Percentiles rank a stretch among this genome's conserved stretches.
Evolutionary conservation across 37 sponge, comb jelly and placozoan species (phyloP).

Genomic region (Geodia barretti): DNA sequence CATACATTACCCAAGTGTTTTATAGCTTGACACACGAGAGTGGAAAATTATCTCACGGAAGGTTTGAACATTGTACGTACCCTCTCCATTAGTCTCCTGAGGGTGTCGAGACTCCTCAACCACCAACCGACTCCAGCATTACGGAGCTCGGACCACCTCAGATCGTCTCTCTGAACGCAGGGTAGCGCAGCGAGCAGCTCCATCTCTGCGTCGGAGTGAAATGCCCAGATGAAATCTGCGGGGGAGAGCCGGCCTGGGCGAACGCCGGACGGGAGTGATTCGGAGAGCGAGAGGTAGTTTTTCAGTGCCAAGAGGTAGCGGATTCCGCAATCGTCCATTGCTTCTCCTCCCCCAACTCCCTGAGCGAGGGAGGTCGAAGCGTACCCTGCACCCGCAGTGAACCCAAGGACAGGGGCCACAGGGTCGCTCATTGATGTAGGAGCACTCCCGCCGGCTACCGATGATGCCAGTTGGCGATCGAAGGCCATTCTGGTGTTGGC

Average conservation of each 20-base stretch:
- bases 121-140: slow-evolving; percentile 95
- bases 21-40: no score
- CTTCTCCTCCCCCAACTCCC: slow-evolving; percentile 71
- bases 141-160: slow-evolving; percentile 81
- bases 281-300: slow-evolving; percentile 48
- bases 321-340: slow-evolving; percentile 96
- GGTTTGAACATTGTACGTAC: no score
- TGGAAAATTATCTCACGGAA: no score
- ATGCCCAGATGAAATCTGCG: slow-evolving; percentile 91
- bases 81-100: slow-evolving; percentile 82
- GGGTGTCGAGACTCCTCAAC: slow-evolving; percentile 82
- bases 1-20: slow-evolving; percentile 1
- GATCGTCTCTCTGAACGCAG: slow-evolving; percentile 65
- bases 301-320: slow-evolving; percentile 82
- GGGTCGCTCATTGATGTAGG: background rate
- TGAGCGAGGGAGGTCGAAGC: slow-evolving; percentile 23
- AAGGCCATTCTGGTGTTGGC: slow-evolving; percentile 68
- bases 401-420: slow-evolving; percentile 7
- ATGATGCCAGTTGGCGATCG: slow-evolving; percentile 1
- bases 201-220: slow-evolving; percentile 89
- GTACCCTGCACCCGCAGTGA: slow-evolving; percentile 62
- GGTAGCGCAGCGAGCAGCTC: slow-evolving; percentile 87
- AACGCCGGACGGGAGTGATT: slow-evolving; percentile 50
- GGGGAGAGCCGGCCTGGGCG: slow-evolving; percentile 41
- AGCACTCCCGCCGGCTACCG: background rate